Conservation (phyloP, 2,797 vertebrate genomes). For the Acanthiza pusilla region DNA sequence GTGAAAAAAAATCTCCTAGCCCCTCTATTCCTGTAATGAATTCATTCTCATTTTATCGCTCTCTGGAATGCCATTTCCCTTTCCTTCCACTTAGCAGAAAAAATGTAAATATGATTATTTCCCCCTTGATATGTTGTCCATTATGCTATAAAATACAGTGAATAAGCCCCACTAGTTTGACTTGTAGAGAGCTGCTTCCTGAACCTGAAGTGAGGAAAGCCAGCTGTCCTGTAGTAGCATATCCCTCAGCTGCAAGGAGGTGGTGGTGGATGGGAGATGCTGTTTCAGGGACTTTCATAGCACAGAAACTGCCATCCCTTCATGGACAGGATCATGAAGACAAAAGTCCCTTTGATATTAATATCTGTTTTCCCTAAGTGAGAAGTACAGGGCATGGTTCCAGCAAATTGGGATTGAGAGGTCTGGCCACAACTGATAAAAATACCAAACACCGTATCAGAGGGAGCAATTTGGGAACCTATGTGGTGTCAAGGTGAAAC, state of each 20-base stretch:
- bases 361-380: background rate
- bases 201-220: background rate
- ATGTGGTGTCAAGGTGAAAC: background rate
- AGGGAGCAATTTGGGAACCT: background rate
- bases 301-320: background rate
- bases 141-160: background rate
- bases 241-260: background rate
- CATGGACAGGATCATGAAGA: background rate
- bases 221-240: background rate
- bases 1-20: background rate
- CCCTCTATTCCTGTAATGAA: background rate
- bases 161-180: background rate
- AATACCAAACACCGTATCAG: background rate
- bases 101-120: background rate
- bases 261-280: background rate
- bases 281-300: background rate
- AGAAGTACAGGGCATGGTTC: background rate
- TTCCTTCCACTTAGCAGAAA: constrained; percentile 14
- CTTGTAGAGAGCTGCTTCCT: background rate
- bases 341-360: background rate
- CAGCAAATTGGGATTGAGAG: background rate
- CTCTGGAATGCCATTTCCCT: background rate
- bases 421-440: background rate
- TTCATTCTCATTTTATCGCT: background rate
- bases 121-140: background rate